Conservation (phyloP, 2,113 vertebrate species). For the Pseudolaguvia tuberculata region DNA sequence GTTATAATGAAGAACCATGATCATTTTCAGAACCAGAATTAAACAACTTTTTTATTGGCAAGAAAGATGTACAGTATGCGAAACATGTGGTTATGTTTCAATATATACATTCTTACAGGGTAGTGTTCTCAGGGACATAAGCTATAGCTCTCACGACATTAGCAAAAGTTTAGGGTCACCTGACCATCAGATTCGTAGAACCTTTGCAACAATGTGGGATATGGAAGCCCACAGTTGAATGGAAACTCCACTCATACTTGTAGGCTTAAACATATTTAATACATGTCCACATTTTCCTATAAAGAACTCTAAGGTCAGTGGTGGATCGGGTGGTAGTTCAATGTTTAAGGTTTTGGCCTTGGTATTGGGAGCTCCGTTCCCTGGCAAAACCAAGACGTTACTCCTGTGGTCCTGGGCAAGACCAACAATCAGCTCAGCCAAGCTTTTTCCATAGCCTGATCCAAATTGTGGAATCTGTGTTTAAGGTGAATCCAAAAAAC, state of each 20-base stretch:
- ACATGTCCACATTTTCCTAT: background rate
- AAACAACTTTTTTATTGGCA: background rate
- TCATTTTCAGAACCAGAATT: background rate
- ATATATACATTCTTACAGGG: background rate
- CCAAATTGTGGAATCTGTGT: too few species aligned
- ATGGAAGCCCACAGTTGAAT: too few species aligned
- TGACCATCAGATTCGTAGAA: too few species aligned
- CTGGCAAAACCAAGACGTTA: too few species aligned
- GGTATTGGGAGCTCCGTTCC: too few species aligned
- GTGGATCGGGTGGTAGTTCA: background rate
- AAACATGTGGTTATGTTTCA: background rate
- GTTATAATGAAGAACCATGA: conserved; percentile 7
- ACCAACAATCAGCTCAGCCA: too few species aligned
- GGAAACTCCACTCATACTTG: conserved; percentile 4
- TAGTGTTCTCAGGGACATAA: background rate
- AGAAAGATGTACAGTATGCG: background rate
- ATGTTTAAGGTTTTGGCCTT: too few species aligned
- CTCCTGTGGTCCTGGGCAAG: too few species aligned
- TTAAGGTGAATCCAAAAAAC: too few species aligned
- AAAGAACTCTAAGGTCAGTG: background rate
- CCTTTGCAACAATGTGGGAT: too few species aligned
- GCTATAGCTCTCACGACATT: background rate
- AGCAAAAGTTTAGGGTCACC: too few species aligned
- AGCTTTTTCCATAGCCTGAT: too few species aligned
- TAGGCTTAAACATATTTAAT: background rate